Base-by-base conservation (phyloP, 2,797 vertebrate species). In the Harpagifer antarcticus region DNA sequence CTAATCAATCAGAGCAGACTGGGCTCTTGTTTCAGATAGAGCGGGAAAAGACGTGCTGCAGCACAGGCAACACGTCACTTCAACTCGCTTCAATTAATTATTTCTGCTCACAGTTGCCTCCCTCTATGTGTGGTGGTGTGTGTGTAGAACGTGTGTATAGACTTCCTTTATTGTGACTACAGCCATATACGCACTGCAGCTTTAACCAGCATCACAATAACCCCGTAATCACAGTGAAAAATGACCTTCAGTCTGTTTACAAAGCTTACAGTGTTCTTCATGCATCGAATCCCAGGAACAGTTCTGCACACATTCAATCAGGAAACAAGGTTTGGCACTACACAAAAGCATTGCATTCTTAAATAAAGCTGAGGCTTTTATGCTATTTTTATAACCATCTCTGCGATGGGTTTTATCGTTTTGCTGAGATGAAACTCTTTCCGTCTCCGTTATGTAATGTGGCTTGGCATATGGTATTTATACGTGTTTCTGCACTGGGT, bases 11-110 rank as follows among this genome's bases (percentile, higher is more conserved):
- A 8, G 33, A 37, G 33, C 33, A 37, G 33, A 37, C 2, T 37
- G 33, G 8, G 33, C 33, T 37, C 8, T 37, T 1, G 2, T 6
- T 8, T 37, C 33, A 37, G 33, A 37, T 33, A 37, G 33, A 37
- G 33, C 33, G 33, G 8, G 33, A 37, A 8, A 37, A 8, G 7
- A 37, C 7, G 8, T 37, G 33, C 33, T 37, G 33, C 33, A 6
- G 5, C 33, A 37, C 33, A 37, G 33, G 6, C 5, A 33, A 89
- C 89, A 69, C 86, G 89, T 86, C 88, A 86, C 77, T 88, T 83
- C 50, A 48, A 71, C 69, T 92, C 67, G 44, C 76, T 74, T 92
- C 83, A 88, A 15, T 67, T 44, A 43, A 63, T 80, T 70, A 27
- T 74, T 76, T 70, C 37, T 55, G 50, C 54, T 76, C 67, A 58